Conservation (phyloP, 2,888 invertebrate species). For the Eupsilia transversa region DNA sequence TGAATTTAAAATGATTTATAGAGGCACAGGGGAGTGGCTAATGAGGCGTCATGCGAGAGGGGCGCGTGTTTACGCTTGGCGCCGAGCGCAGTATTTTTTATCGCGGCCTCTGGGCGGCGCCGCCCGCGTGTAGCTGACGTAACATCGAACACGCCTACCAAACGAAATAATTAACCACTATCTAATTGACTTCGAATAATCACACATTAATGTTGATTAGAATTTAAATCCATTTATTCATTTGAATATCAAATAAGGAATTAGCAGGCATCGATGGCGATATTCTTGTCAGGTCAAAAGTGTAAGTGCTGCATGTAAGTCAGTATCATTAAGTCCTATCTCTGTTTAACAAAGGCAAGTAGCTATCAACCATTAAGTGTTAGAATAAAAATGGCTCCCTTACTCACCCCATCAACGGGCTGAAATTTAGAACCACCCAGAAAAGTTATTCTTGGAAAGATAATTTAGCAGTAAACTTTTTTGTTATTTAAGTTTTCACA, state of each 20-base stretch:
- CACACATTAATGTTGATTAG: slow-evolving; percentile 44
- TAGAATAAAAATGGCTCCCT: background rate
- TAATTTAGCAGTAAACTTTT: slow-evolving; percentile 36
- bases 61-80: slow-evolving; percentile 87
- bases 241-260: slow-evolving; percentile 27
- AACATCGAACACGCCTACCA: slow-evolving; percentile 78
- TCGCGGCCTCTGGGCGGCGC: slow-evolving; percentile 81
- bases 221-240: slow-evolving; percentile 37
- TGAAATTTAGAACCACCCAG: slow-evolving; percentile 8
- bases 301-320: background rate
- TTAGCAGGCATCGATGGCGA: slow-evolving; percentile 12
- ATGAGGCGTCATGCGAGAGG: slow-evolving; percentile 90
- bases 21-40: slow-evolving; percentile 89
- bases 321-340: background rate
- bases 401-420: background rate
- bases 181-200: slow-evolving; percentile 64
- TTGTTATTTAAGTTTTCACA: slow-evolving; percentile 25
- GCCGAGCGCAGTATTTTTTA: slow-evolving; percentile 80
- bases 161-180: slow-evolving; percentile 71
- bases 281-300: slow-evolving; percentile 13
- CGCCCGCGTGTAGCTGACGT: slow-evolving; percentile 75
- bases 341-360: slow-evolving; percentile 9
- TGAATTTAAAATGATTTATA: slow-evolving; percentile 91
- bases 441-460: slow-evolving; percentile 24
- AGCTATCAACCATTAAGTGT: background rate